phyloP scores from a whole-genome alignment of 1,140 invertebrate species.

The Drosophila cardini region DNA sequence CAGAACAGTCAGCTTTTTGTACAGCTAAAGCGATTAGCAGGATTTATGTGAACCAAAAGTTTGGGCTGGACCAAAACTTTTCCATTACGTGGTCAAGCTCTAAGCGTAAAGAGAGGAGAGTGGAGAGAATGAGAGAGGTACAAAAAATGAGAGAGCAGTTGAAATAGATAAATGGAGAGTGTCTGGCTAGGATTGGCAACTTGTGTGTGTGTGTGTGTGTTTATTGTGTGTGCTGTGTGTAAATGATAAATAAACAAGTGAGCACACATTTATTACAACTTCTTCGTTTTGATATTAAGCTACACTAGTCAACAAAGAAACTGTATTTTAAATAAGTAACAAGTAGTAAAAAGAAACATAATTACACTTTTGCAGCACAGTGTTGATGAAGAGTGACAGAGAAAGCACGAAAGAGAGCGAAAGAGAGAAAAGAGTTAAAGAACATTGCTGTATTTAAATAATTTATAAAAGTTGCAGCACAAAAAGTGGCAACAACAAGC shows the following conservation, averaged over 20 bases:
- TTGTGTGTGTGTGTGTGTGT: slow-evolving; percentile 15
- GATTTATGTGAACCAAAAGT: slow-evolving; percentile 68
- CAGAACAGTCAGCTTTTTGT: slow-evolving; percentile 69
- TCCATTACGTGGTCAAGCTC: slow-evolving; percentile 55
- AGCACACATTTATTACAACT: slow-evolving; percentile 51
- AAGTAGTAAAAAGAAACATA: neutral
- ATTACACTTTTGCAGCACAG: slow-evolving; percentile 1
- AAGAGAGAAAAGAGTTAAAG: slow-evolving; percentile 16
- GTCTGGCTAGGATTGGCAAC: slow-evolving; percentile 39
- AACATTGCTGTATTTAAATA: slow-evolving; percentile 52
- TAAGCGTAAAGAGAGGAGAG: neutral
- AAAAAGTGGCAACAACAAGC: neutral
- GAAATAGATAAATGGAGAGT: slow-evolving; percentile 48
- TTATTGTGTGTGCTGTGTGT: slow-evolving; percentile 31
- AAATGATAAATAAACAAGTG: slow-evolving; percentile 81
- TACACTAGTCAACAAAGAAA: slow-evolving; percentile 22
- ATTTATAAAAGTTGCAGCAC: slow-evolving; percentile 32
- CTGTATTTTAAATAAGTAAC: too few relatives aligned
- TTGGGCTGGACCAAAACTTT: slow-evolving; percentile 60
- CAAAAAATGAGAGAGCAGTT: slow-evolving; percentile 7
- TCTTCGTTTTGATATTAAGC: slow-evolving; percentile 33
- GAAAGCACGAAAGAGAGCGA: slow-evolving; percentile 2
- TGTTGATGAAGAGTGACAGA: slow-evolving; percentile 22
- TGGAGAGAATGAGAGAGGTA: neutral
- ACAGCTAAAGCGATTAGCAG: slow-evolving; percentile 71